Base-by-base conservation (phyloP, 2,888 invertebrate species). In the Dysmachus trigonus region DNA sequence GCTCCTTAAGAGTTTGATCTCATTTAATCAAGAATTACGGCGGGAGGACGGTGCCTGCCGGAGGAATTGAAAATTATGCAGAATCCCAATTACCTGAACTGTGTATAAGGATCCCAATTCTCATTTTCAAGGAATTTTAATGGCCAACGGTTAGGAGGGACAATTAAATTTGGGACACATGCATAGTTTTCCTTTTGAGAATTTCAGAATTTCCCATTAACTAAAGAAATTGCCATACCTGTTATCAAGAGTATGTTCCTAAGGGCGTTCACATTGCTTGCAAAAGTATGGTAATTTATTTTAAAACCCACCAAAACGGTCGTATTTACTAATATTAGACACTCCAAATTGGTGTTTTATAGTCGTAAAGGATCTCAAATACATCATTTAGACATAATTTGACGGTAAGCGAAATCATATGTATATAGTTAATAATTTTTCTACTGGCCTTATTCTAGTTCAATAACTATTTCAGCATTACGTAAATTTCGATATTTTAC, bases 41-140 rank as follows among this genome's bases (percentile, higher is more conserved):
- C 30, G n/a, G 35, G 6, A 10, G n/a, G 62, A 82, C 30, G 35
- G 77, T 77, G 35, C 15, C 15, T n/a, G 27, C 18, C 3, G 27
- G 53, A 82, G 47, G 82, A 62, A 62, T 82, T 82, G 62, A 82
- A 81, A 62, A 82, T 62, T 82, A 82, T 82, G 82, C 82, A 82
- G 62, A 62, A 35, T 62, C 22, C 35, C 38, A 82, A 82, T 53
- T 62, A 62, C 62, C 27, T 30, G 18, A 51, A 51, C 79, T 30
- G 30, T n/a, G n/a, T n/a, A n/a, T 81, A 27, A 47, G 27, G 35
- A 76, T 38, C 41, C 18, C 38, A 22, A 8, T 62, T 62, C 62
- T 62, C 27, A 27, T 62, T 27, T n/a, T 62, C 22, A 62, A 0
- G 13, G 22, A 62, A 62, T 62, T 62, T 27, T 22, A 53, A 62